These are phyloP conservation scores for Elysia crispata DNA, from an alignment of 2,888 invertebrate species.

Conservation along the genomic window DNA sequence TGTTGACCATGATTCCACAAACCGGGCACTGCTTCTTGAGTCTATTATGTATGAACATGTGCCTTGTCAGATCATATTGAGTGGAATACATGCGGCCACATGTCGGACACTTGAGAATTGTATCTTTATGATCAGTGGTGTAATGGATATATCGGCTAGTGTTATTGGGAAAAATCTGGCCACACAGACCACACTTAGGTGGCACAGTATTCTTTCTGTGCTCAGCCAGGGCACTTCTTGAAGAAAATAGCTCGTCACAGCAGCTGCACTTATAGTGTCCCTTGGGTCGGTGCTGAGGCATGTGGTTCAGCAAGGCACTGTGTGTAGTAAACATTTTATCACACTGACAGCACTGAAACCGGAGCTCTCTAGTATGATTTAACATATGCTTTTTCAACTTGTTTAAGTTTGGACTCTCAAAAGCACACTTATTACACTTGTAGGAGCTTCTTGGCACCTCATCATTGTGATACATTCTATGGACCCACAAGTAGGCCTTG, in stretches of 20 bases:
- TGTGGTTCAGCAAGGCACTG: constrained; percentile 10
- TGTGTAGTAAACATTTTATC: not conserved
- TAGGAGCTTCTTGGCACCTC: not conserved
- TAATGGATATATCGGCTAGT: constrained; percentile 11
- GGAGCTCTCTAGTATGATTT: constrained; percentile 11
- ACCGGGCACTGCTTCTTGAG: not conserved
- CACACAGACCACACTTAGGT: constrained; percentile 22
- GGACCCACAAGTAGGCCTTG: not conserved
- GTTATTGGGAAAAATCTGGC: constrained; percentile 18
- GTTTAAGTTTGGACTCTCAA: not conserved
- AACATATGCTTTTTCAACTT: constrained; percentile 41
- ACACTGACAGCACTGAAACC: constrained; percentile 25
- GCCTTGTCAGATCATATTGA: not conserved
- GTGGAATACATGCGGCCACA: constrained; percentile 2
- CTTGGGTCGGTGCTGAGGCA: not conserved
- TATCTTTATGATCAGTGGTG: not conserved
- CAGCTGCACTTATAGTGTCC: constrained; percentile 6
- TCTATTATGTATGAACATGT: constrained; percentile 3
- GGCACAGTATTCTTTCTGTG: not conserved
- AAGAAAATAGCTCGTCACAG: not conserved
- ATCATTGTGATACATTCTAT: not conserved
- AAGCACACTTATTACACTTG: constrained; percentile 5
- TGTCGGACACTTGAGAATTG: not conserved
- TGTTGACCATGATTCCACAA: constrained; percentile 14
- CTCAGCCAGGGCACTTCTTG: not conserved